These are phyloP conservation scores for Leucozona laternaria DNA, from an alignment of 2,888 invertebrate species.

Conservation along the genomic window DNA sequence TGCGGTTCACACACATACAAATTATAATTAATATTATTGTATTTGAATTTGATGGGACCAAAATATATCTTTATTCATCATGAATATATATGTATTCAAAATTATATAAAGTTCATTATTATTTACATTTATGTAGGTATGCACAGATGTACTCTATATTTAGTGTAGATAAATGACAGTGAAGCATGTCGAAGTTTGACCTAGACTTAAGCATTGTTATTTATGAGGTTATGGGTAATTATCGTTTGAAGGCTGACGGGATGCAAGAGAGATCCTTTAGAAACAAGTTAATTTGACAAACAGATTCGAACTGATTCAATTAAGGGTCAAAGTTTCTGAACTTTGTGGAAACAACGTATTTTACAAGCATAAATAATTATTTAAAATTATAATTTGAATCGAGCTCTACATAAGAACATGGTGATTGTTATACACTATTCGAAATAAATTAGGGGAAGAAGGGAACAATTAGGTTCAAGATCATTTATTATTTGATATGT, in stretches of 20 bases:
- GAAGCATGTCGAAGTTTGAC: slow-evolving; percentile 62
- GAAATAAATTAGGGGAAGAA: too few species aligned
- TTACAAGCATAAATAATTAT: too few species aligned
- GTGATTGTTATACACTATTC: too few species aligned
- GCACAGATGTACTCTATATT: not conserved
- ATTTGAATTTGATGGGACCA: slow-evolving; percentile 31
- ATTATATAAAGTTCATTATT: slow-evolving; percentile 22
- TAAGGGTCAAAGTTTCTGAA: too few species aligned
- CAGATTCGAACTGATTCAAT: too few species aligned
- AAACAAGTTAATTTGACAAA: not conserved
- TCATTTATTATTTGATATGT: too few species aligned
- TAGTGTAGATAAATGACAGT: slow-evolving; percentile 45
- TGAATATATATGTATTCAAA: slow-evolving; percentile 17
- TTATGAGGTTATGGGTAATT: slow-evolving; percentile 66
- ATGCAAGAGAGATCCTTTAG: not conserved
- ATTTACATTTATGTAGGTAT: not conserved
- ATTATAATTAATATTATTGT: slow-evolving; percentile 67
- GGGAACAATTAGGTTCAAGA: too few species aligned
- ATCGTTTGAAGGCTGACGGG: slow-evolving; percentile 15
- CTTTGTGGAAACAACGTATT: too few species aligned
- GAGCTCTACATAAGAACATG: too few species aligned
- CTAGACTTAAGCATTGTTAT: slow-evolving; percentile 61
- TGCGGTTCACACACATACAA: slow-evolving; percentile 45
- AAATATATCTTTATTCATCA: slow-evolving; percentile 36
- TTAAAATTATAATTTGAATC: too few species aligned